A percentile compares a stretch with the other conserved stretches of the same genome.
These are phyloP conservation scores for Arctopsyche grandis DNA, from an alignment of 1,140 invertebrate species.

Conservation along the genomic window DNA sequence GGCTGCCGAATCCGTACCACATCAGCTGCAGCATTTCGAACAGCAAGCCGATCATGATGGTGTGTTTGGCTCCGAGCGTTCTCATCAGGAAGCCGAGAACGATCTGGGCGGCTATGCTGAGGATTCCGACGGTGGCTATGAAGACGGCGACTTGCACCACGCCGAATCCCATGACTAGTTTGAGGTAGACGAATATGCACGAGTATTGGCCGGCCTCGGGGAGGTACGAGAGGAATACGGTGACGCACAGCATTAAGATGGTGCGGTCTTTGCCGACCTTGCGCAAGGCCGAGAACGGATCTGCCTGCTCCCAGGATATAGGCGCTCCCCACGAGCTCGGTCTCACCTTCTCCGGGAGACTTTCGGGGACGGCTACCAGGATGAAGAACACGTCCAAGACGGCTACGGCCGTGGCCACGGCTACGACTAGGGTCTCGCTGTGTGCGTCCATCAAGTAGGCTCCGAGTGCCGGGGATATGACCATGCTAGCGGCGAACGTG, in stretches of 20 bases:
- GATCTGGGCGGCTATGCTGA: conserved; percentile 96
- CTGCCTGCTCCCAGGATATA: conserved; percentile 95
- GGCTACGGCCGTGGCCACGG: conserved; percentile 93
- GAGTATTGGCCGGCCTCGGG: conserved; percentile 99
- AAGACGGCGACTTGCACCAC: conserved; percentile 95
- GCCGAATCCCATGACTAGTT: conserved; percentile 97
- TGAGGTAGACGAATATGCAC: conserved; percentile 99
- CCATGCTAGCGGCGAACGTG: conserved; percentile 98
- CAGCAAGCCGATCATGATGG: conserved; percentile 95
- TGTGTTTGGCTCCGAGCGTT: conserved; percentile 91
- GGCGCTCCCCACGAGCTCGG: conserved; percentile 82
- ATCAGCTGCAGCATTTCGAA: conserved; percentile 97
- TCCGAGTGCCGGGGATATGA: conserved; percentile 95
- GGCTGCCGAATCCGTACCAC: conserved; percentile 91
- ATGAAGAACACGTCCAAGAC: conserved; percentile 98
- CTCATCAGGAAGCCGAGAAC: conserved; percentile 89
- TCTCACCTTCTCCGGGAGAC: conserved; percentile 92
- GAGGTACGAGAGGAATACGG: conserved; percentile 97
- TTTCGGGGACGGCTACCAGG: conserved; percentile 97
- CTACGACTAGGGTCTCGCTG: conserved; percentile 94
- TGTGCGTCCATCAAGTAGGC: conserved; percentile 92
- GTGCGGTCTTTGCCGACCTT: conserved; percentile 97
- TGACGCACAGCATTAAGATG: conserved; percentile 95
- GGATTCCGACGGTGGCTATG: conserved; percentile 95
- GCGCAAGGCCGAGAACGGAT: conserved; percentile 93